These are phyloP conservation scores for Neocrepidodera transversa DNA, from an alignment of 2,888 invertebrate genomes.

Conservation along the genomic window DNA sequence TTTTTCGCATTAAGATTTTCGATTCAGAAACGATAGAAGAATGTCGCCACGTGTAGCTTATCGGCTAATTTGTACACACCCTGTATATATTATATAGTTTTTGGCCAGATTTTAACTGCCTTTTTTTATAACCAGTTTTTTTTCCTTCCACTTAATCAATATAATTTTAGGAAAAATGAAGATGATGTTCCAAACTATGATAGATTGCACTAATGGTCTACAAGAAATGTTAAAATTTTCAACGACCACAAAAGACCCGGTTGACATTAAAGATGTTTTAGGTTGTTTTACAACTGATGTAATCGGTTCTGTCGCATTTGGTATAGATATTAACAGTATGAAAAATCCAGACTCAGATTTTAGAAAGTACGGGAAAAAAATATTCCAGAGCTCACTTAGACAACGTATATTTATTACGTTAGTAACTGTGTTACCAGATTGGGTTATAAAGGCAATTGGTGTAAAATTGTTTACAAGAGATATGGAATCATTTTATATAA, in stretches of 20 bases:
- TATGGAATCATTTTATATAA: slow-evolving; percentile 37
- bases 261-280: slow-evolving; percentile 59
- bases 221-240: slow-evolving; percentile 36
- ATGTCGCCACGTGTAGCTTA: no score
- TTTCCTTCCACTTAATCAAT: no score
- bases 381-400: slow-evolving; percentile 13
- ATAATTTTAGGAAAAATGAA: slow-evolving; percentile 65
- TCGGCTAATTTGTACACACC: no score
- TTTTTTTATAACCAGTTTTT: no score
- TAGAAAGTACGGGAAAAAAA: slow-evolving; percentile 43
- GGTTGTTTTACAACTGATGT: slow-evolving; percentile 66
- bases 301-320: slow-evolving; percentile 66
- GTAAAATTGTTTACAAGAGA: slow-evolving; percentile 15
- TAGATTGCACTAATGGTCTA: slow-evolving; percentile 57
- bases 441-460: neutral
- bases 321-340: slow-evolving; percentile 65
- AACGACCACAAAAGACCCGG: slow-evolving; percentile 22
- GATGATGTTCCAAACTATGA: slow-evolving; percentile 68
- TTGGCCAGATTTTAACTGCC: no score
- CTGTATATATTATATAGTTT: no score
- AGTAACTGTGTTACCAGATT: neutral
- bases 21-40: no score
- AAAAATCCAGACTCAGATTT: slow-evolving; percentile 63
- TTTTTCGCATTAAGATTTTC: no score
- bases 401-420: neutral